Percentiles rank a stretch among this genome's conserved stretches.
Conservation (phyloP, 2,113 vertebrate species). For the Procavia capensis region DNA sequence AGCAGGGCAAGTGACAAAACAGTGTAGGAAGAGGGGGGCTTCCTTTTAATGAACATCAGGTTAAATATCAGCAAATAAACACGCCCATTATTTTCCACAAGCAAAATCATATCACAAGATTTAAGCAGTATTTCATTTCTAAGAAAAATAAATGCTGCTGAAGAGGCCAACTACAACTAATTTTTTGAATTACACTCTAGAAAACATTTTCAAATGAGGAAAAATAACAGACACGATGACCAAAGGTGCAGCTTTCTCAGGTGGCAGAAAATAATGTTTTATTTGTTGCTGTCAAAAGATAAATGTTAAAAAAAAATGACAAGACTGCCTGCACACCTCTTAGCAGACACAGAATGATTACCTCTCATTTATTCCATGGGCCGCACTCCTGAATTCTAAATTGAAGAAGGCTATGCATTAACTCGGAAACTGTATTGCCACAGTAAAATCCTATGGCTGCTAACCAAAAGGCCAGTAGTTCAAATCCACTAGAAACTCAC, state of each 20-base stretch:
- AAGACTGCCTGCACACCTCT: not conserved
- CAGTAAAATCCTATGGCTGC: no score
- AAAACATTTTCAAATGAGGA: not conserved
- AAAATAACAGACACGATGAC: not conserved
- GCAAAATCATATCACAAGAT: not conserved
- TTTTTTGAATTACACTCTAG: not conserved
- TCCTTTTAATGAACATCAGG: not conserved
- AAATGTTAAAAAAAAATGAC: slow-evolving; percentile 5
- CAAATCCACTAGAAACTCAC: no score
- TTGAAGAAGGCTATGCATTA: not conserved
- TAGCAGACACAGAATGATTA: not conserved
- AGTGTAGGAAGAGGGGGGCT: not conserved
- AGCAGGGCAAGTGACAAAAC: rapidly evolving
- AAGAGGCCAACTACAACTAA: not conserved
- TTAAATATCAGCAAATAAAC: not conserved
- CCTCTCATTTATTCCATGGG: not conserved
- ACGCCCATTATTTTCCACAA: slow-evolving; percentile 10
- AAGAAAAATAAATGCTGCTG: not conserved
- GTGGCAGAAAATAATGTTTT: not conserved
- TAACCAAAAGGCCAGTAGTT: no score
- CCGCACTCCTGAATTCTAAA: not conserved
- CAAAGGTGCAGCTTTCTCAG: not conserved
- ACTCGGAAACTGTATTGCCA: no score
- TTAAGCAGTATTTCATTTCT: not conserved
- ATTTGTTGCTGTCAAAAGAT: slow-evolving; percentile 3